These are phyloP conservation scores for Xiphorhynchus elegans DNA, from an alignment of 2,113 vertebrate species.

Conservation along the genomic window DNA sequence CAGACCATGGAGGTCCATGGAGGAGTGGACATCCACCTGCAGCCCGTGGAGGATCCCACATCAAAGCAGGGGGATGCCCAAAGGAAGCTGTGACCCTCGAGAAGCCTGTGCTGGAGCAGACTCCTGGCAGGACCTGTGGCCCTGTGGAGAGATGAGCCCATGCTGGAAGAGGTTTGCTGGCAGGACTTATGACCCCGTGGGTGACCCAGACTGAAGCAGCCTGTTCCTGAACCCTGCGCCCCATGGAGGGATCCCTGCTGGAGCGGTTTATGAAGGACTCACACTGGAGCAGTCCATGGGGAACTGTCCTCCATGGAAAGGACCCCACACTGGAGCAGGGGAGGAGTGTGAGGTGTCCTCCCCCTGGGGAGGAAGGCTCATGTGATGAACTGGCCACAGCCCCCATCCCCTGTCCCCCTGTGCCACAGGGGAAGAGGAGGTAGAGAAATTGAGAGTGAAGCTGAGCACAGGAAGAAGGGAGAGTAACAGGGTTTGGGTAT, in stretches of 20 bases:
- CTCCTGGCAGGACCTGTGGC: background rate
- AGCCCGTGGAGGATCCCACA: background rate
- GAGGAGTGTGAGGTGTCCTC: background rate
- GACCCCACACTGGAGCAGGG: background rate
- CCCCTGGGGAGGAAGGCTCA: background rate
- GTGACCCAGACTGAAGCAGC: background rate
- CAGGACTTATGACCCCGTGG: background rate
- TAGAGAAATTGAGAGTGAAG: background rate
- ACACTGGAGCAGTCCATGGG: background rate
- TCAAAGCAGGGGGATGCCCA: background rate
- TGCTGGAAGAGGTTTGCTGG: background rate
- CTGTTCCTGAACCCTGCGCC: background rate
- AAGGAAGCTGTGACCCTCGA: background rate
- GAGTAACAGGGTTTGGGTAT: background rate
- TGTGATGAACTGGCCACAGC: background rate
- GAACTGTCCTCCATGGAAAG: background rate
- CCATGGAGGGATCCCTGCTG: background rate
- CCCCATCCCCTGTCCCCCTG: background rate
- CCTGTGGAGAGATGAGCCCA: background rate
- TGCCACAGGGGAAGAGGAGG: background rate
- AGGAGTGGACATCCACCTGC: too few relatives aligned
- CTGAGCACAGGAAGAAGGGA: background rate
- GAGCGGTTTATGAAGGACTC: background rate
- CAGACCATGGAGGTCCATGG: background rate
- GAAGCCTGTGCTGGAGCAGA: background rate